These are phyloP conservation scores for Peromyscus eremicus DNA, from an alignment of 2,797 vertebrate genomes.

Conservation along the genomic window DNA sequence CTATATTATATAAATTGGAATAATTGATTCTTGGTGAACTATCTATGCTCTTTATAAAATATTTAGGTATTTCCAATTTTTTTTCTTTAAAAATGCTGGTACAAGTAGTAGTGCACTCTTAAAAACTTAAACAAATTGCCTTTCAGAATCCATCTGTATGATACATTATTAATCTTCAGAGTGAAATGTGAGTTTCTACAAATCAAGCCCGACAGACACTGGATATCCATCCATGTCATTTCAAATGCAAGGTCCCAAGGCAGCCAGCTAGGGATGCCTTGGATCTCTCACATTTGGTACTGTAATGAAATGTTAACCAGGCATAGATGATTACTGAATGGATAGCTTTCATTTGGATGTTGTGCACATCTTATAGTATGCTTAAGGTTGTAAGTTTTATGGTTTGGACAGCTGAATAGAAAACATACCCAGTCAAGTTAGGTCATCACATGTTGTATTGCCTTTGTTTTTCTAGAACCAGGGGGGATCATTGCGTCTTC, in stretches of 20 bases:
- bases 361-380: not conserved
- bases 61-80: constrained; percentile 44
- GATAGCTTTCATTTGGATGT: constrained; percentile 39
- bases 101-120: not conserved
- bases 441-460: not conserved
- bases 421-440: not conserved
- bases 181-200: constrained; percentile 41
- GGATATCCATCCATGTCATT: not conserved
- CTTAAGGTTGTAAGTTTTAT: not conserved
- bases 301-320: not conserved
- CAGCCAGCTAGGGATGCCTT: constrained; percentile 4
- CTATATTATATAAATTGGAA: constrained; percentile 25
- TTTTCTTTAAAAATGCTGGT: constrained; percentile 42
- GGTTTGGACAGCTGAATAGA: constrained; percentile 31
- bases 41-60: constrained; percentile 38
- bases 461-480: constrained; percentile 29
- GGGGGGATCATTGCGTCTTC: not conserved
- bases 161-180: constrained; percentile 50
- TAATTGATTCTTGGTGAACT: constrained; percentile 16
- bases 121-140: constrained; percentile 24
- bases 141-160: not conserved
- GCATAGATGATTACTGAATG: not conserved
- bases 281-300: not conserved
- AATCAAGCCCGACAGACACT: constrained; percentile 36
- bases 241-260: constrained; percentile 11